Conservation (phyloP, 2,113 vertebrate species). For the Pangasianodon gigas region DNA sequence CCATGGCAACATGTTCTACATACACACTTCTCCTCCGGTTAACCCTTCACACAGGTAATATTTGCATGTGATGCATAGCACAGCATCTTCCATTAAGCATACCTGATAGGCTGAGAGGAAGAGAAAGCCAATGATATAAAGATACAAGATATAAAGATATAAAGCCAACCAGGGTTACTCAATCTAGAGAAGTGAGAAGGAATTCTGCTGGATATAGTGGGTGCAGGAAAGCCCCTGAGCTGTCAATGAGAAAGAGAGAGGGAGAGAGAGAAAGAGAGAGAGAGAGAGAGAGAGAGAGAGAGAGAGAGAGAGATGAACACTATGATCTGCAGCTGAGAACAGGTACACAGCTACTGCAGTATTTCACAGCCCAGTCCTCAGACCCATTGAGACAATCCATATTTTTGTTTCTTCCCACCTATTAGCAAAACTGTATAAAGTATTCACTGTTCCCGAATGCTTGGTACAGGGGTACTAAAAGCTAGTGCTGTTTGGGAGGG, state of each 20-base stretch:
- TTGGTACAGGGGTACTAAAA: not conserved
- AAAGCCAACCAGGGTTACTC: not conserved
- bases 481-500: not conserved
- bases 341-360: not conserved
- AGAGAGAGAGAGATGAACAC: not conserved
- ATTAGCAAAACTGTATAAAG: not conserved
- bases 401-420: not conserved
- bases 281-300: not conserved
- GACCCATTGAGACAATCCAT: not conserved
- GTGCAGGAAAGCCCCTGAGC: not conserved
- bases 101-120: not conserved
- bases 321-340: not conserved
- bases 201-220: not conserved
- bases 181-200: not conserved
- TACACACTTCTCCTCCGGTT: not conserved
- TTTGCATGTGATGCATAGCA: not conserved
- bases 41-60: not conserved
- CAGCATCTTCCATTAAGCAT: not conserved
- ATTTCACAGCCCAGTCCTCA: not conserved
- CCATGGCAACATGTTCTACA: constrained; percentile 22
- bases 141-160: not conserved
- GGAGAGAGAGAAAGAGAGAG: not conserved
- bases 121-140: not conserved
- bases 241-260: not conserved
- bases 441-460: not conserved